Percentiles rank a stretch among this genome's conserved stretches.
Evolutionary conservation across 2,113 vertebrate species (phyloP).

Genomic region (Sceloporus tristichus): DNA sequence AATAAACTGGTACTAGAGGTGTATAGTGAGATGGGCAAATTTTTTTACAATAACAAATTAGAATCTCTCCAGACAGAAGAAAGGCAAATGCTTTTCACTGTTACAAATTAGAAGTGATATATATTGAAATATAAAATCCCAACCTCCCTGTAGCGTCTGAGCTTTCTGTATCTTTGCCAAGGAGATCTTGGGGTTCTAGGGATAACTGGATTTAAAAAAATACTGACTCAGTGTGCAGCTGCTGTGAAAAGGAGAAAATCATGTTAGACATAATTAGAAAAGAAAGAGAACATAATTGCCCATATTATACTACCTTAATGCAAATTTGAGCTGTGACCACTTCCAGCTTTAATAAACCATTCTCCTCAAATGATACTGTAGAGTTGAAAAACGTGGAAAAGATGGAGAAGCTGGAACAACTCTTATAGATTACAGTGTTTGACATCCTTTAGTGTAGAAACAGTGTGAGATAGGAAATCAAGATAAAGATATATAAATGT

Average conservation of each 20-base stretch:
- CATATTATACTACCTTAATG: background rate
- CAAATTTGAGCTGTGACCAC: background rate
- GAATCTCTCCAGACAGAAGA: too few species aligned
- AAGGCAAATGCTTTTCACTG: too few species aligned
- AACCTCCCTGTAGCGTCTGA: too few species aligned
- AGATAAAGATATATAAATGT: too few species aligned
- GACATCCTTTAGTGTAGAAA: background rate
- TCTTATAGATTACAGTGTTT: background rate
- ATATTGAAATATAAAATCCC: too few species aligned
- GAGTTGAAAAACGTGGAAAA: background rate
- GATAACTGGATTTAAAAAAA: background rate
- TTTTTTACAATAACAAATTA: too few species aligned
- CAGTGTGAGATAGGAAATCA: too few species aligned
- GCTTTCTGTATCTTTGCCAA: background rate
- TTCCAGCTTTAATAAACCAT: background rate
- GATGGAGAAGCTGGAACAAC: background rate
- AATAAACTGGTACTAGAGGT: too few species aligned
- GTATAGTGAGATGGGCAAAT: too few species aligned
- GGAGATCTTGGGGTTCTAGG: background rate
- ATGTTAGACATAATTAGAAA: background rate
- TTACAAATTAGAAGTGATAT: too few species aligned
- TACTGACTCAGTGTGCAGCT: background rate
- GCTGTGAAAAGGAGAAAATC: background rate
- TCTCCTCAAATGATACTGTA: background rate
- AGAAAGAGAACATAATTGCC: background rate